Conservation (phyloP, 2,113 vertebrate species). For the Callithrix jacchus region DNA sequence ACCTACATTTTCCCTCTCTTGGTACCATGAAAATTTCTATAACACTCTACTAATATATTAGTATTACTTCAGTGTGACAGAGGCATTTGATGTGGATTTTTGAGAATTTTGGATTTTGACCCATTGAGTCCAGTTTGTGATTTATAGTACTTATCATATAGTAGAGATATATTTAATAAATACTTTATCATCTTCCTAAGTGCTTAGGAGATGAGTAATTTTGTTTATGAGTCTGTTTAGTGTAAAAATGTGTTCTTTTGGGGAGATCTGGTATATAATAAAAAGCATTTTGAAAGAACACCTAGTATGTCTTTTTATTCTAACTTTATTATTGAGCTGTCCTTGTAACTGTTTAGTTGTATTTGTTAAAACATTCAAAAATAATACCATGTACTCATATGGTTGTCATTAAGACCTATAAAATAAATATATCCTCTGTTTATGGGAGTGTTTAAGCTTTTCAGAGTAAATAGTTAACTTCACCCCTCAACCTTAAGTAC, state of each 20-base stretch:
- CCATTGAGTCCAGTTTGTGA: not conserved
- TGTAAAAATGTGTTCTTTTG: constrained; percentile 36
- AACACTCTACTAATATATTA: not conserved
- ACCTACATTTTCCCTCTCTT: not conserved
- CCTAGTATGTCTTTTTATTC: constrained; percentile 14
- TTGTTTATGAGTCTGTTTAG: constrained; percentile 15
- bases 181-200: not conserved
- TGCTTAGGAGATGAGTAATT: not conserved
- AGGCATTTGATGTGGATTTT: constrained; percentile 14
- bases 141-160: not conserved
- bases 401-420: not conserved
- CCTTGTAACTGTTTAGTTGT: constrained; percentile 33
- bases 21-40: not conserved
- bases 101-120: constrained; percentile 2
- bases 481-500: not conserved
- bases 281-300: constrained; percentile 54
- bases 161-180: not conserved
- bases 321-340: constrained; percentile 9
- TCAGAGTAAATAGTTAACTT: constrained; percentile 20
- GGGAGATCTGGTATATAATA: not conserved
- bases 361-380: constrained; percentile 55
- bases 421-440: not conserved
- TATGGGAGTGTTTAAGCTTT: constrained; percentile 16
- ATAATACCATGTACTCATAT: not conserved
- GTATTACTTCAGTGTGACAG: not conserved